Base-by-base conservation (phyloP, 2,797 vertebrate species). In the Setipinna tenuifilis region DNA sequence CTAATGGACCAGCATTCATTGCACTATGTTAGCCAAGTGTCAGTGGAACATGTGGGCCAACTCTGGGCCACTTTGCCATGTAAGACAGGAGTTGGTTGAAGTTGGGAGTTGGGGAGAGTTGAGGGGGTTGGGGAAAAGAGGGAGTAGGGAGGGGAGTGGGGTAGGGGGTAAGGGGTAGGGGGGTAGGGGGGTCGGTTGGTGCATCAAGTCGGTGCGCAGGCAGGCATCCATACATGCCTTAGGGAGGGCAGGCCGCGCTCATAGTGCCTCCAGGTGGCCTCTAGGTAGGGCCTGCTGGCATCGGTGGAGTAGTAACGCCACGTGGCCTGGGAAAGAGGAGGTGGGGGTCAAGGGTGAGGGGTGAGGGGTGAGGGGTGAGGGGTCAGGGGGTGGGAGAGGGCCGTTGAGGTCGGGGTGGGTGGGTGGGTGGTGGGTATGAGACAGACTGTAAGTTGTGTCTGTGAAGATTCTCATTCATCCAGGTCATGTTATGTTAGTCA, bases 151-250 rank as follows among this genome's bases (percentile, higher is more conserved):
- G 35, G 50, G 28, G 16, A 16, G 28, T 71, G 14, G 65, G 23
- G 65, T 25, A 14, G 12, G n/a, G 10, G 25, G 65, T 71, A 16
- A 14, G 62, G 14, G 61, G 61, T n/a, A 0, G 90, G 23, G 2
- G 88, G 86, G 31, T 86, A 82, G 44, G 31, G 88, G 57, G 31
- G 71, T 16, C 35, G 6, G 71, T 31, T 31, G 68, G 28, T 35
- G 28, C 50, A 9, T 28, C 7, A 16, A 80, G 88, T 89, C 83
- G 44, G 87, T 86, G 91, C 78, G 85, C 90, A 54, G 50, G 50
- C 50, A 93, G 88, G 92, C 92, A 92, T 90, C 91, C 90, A 95
- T 93, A 96, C 94, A 94, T 95, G 94, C 93, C 95, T 95, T 93
- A 90, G 90, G 89, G 93, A 86, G 93, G 93, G 95, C 89, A 95